Percentiles rank a stretch among this genome's conserved stretches.
Evolutionary conservation across 2,113 vertebrate species (phyloP).

Genomic region (Bagarius yarrelli): DNA sequence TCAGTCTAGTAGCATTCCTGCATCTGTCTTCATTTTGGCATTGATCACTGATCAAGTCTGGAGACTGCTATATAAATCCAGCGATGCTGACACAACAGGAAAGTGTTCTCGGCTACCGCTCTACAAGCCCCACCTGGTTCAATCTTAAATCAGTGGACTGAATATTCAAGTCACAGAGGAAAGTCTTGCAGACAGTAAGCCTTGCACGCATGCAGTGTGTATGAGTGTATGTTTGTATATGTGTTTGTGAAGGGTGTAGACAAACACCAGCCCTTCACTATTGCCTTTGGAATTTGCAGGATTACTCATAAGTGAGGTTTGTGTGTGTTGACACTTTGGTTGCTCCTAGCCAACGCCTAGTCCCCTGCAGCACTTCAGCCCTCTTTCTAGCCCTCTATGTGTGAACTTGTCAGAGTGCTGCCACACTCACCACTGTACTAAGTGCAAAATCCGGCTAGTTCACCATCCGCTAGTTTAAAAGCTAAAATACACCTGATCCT

Average conservation of each 20-base stretch:
- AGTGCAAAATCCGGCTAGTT: neutral
- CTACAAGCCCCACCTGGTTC: constrained; percentile 60
- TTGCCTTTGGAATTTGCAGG: constrained; percentile 48
- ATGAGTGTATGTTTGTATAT: neutral
- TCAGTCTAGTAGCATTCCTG: neutral
- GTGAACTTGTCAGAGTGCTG: neutral
- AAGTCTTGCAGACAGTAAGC: neutral
- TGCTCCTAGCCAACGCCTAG: constrained; percentile 22
- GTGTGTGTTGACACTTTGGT: constrained; percentile 35
- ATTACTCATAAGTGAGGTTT: constrained; percentile 47
- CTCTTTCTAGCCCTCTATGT: neutral
- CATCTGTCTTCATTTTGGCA: constrained; percentile 40
- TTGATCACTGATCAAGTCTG: constrained; percentile 64
- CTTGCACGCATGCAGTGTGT: neutral
- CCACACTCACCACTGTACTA: neutral
- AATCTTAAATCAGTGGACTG: constrained; percentile 67
- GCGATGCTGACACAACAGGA: constrained; percentile 64
- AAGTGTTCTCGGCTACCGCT: constrained; percentile 63
- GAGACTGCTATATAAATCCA: constrained; percentile 66
- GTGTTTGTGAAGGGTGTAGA: constrained; percentile 39
- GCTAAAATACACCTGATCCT: neutral
- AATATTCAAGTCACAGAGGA: constrained; percentile 36
- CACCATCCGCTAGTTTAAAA: neutral
- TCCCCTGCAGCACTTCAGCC: constrained; percentile 33
- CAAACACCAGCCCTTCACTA: constrained; percentile 28